Evolutionary conservation across 2,113 vertebrate species (phyloP).

Genomic region (Eulemur rufifrons): DNA sequence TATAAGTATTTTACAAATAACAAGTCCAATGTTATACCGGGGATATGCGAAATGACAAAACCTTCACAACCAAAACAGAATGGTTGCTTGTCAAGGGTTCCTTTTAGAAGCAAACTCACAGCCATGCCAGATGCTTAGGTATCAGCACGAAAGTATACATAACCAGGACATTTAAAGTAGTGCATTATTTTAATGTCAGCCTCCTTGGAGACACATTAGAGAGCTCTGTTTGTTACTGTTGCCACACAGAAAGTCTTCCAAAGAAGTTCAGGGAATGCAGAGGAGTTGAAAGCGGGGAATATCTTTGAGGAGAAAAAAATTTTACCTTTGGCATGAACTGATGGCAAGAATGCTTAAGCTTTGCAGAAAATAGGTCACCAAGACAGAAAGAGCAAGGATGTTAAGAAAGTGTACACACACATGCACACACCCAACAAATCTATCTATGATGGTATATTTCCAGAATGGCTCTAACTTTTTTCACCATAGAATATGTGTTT

Average conservation of each 20-base stretch:
- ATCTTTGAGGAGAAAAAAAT: not conserved
- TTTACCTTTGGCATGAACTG: not conserved
- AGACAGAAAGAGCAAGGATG: not conserved
- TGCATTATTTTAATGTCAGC: not conserved
- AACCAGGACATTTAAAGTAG: not conserved
- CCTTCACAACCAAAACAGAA: not conserved
- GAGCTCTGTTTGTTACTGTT: not conserved
- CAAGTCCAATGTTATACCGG: not conserved
- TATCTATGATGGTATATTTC: not conserved
- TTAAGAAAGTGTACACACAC: not conserved
- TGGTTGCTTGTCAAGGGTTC: not conserved
- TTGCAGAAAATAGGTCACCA: not conserved
- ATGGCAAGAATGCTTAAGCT: not conserved
- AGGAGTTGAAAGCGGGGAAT: not conserved
- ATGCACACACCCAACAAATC: not conserved
- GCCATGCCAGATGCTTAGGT: not conserved
- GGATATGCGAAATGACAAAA: not conserved
- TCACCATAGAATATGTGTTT: not conserved
- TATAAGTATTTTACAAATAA: slow-evolving; percentile 56
- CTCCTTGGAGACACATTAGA: not conserved
- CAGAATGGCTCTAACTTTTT: not conserved
- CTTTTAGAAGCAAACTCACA: not conserved
- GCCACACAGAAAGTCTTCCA: not conserved
- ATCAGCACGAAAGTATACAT: not conserved
- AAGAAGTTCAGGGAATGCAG: slow-evolving; percentile 14